Evolutionary conservation across 2,113 vertebrate species (phyloP).

Genomic region (Corydoras sp.): DNA sequence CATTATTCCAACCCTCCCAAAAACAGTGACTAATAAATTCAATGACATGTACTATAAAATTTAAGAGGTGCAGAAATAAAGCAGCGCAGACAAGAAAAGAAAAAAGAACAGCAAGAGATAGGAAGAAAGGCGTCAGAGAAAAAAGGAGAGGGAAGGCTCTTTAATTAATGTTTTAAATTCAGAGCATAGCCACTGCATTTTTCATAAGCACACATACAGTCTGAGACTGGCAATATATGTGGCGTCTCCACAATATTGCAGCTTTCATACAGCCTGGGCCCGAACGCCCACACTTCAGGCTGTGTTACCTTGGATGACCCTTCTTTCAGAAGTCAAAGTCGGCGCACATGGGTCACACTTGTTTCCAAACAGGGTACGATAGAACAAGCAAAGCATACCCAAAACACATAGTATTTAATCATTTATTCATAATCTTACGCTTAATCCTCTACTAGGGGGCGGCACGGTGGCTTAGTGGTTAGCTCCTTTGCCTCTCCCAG

Average conservation of each 20-base stretch:
- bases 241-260: background rate
- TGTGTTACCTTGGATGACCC: no score
- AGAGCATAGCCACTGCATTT: constrained; percentile 17
- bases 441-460: no score
- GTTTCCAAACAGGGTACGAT: no score
- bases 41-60: background rate
- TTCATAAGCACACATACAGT: constrained; percentile 20
- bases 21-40: background rate
- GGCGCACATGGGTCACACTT: no score
- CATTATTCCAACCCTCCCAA: no score
- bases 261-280: background rate
- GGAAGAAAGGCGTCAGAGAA: background rate
- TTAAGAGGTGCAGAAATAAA: background rate
- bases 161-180: constrained; percentile 31
- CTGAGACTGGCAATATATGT: background rate
- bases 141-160: background rate
- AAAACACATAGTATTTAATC: no score
- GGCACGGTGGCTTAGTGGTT: no score
- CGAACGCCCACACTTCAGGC: no score
- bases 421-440: no score
- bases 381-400: no score
- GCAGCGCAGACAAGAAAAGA: background rate
- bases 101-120: background rate
- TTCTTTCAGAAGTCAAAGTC: no score
- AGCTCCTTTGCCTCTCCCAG: no score